phyloP scores from a whole-genome alignment of 2,888 invertebrate genomes.

The Drosophila austrosaltans region DNA sequence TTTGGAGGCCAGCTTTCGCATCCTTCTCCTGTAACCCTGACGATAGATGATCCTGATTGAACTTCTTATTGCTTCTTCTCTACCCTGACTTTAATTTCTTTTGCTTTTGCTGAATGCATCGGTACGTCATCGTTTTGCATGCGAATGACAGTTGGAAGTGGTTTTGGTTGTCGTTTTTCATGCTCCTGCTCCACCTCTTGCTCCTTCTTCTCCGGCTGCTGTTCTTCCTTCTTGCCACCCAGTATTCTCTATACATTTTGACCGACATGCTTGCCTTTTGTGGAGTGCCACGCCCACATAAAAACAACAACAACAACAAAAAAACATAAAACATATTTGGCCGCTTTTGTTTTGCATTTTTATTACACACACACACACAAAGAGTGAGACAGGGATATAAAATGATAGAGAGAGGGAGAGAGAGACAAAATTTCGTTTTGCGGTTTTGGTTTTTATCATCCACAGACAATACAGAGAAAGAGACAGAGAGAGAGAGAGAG shows the following conservation, averaged over 20 bases:
- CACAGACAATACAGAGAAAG: conserved; percentile 41
- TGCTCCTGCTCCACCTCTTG: not conserved
- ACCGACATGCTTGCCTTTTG: conserved; percentile 43
- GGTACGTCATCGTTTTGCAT: conserved; percentile 70
- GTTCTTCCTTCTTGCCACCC: not conserved
- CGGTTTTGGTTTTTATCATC: conserved; percentile 80
- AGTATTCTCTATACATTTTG: conserved; percentile 2
- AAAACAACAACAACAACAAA: conserved; percentile 14
- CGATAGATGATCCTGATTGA: conserved; percentile 1
- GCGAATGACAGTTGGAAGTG: conserved; percentile 75
- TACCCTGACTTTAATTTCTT: conserved; percentile 7
- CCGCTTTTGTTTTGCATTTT: conserved; percentile 76
- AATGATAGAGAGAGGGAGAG: conserved; percentile 28
- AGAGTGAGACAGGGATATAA: conserved; percentile 6
- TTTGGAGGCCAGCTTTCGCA: too few species aligned
- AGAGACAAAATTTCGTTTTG: conserved; percentile 63
- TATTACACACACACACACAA: conserved; percentile 48
- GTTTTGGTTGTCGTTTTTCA: conserved; percentile 47
- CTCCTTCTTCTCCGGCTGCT: not conserved
- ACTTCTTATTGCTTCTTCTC: not conserved
- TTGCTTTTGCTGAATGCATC: conserved; percentile 42
- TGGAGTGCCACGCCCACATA: conserved; percentile 55
- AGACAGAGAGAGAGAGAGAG: not conserved
- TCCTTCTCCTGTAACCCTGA: too few species aligned
- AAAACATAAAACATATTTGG: conserved; percentile 64